phyloP scores from a whole-genome alignment of 2,888 invertebrate genomes.

The Choreutis nemorana region DNA sequence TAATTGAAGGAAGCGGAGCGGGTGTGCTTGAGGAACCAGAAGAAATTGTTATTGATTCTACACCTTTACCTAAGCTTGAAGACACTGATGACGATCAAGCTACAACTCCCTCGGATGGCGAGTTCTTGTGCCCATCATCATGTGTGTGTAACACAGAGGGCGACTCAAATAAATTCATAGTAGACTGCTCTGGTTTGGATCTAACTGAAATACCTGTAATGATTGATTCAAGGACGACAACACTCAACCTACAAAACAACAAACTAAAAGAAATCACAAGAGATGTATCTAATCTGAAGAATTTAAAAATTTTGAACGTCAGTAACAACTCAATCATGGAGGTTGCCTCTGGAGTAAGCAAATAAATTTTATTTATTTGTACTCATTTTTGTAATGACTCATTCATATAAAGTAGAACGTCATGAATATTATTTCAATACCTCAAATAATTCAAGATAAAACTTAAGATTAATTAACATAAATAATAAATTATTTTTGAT shows the following conservation, averaged over 20 bases:
- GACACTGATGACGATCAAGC: constrained; percentile 20
- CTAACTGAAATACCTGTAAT: constrained; percentile 54
- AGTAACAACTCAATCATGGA: constrained; percentile 43
- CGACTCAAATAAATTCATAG: constrained; percentile 28
- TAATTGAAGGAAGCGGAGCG: constrained; percentile 36
- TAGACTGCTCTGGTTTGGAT: constrained; percentile 56
- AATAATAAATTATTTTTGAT: constrained; percentile 2
- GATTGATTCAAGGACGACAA: constrained; percentile 37
- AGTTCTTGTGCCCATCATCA: constrained; percentile 30
- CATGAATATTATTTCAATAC: background rate
- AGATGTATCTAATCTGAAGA: constrained; percentile 33
- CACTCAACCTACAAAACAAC: constrained; percentile 45
- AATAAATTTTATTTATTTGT: constrained; percentile 1
- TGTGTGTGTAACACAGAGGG: constrained; percentile 46
- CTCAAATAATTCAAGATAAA: background rate
- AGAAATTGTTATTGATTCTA: constrained; percentile 19
- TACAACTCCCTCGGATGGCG: constrained; percentile 12
- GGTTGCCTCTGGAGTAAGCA: constrained; percentile 42
- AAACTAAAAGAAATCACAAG: constrained; percentile 46
- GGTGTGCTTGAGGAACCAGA: constrained; percentile 27
- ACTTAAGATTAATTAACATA: constrained; percentile 3
- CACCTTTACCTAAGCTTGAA: constrained; percentile 24
- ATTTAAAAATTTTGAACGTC: constrained; percentile 38
- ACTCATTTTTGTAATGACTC: background rate
- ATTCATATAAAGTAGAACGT: background rate